phyloP scores from a whole-genome alignment of 2,797 vertebrate species.

The Pangasius sanitwongsei region DNA sequence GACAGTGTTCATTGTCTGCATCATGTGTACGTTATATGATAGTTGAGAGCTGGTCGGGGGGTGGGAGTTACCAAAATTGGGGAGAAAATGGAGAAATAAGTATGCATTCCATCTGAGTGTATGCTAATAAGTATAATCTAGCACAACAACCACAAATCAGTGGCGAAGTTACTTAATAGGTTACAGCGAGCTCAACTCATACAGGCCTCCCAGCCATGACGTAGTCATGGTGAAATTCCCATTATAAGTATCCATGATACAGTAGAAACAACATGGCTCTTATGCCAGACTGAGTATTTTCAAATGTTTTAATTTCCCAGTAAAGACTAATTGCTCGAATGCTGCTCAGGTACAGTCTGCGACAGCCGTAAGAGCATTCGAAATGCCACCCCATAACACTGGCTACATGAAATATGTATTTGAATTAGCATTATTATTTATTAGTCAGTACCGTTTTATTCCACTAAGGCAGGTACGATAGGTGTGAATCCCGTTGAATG shows the following conservation, averaged over 20 bases:
- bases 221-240: neutral
- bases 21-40: neutral
- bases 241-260: neutral
- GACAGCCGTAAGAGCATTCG: neutral
- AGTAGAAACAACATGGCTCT: neutral
- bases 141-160: neutral
- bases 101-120: neutral
- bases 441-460: neutral
- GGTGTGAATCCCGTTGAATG: neutral
- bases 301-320: neutral
- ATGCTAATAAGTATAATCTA: neutral
- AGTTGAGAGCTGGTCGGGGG: neutral
- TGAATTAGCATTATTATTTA: neutral
- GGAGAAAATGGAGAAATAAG: neutral
- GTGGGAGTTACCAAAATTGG: neutral
- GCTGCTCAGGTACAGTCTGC: neutral
- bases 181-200: neutral
- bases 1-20: neutral
- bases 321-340: neutral
- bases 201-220: neutral
- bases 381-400: neutral
- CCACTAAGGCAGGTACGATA: too few species aligned
- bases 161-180: neutral
- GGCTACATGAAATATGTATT: neutral
- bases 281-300: neutral